Evolutionary conservation across 2,888 invertebrate species (phyloP).

Genomic region (Lamellibrachia satsuma): DNA sequence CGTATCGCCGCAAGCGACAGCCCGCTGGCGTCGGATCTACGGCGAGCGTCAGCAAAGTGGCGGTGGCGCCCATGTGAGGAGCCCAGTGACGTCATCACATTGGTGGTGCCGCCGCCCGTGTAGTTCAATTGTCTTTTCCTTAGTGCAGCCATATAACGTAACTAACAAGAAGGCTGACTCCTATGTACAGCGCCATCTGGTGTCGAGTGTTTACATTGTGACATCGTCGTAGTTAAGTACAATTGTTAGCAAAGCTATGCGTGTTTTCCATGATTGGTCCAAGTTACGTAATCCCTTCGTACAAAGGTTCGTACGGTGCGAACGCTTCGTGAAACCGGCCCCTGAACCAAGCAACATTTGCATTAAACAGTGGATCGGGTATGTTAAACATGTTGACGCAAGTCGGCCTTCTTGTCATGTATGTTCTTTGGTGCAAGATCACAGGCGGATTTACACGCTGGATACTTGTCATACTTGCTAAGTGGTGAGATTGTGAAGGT

Average conservation of each 20-base stretch:
- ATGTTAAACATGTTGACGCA: too few species aligned
- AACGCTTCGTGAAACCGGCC: too few species aligned
- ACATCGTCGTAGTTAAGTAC: too few species aligned
- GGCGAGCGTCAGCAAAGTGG: neutral
- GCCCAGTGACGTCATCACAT: neutral
- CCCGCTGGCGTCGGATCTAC: neutral
- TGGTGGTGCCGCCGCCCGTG: neutral
- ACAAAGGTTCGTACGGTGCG: too few species aligned
- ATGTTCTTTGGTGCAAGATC: neutral
- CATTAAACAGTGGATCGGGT: too few species aligned
- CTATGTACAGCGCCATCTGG: too few species aligned
- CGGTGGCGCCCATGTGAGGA: neutral
- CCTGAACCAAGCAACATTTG: too few species aligned
- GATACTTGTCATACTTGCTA: neutral
- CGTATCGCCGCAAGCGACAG: slow-evolving; percentile 19
- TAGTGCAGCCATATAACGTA: too few species aligned
- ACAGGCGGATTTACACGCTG: neutral
- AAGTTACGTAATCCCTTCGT: too few species aligned
- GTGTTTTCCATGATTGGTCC: neutral
- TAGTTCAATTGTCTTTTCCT: neutral
- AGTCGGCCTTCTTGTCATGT: too few species aligned
- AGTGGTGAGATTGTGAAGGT: neutral
- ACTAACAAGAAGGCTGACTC: too few species aligned
- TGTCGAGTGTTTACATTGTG: too few species aligned
- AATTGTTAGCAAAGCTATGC: neutral